Evolutionary conservation across 2,797 vertebrate species (phyloP).

Genomic region (Rhinatrema bivittatum): DNA sequence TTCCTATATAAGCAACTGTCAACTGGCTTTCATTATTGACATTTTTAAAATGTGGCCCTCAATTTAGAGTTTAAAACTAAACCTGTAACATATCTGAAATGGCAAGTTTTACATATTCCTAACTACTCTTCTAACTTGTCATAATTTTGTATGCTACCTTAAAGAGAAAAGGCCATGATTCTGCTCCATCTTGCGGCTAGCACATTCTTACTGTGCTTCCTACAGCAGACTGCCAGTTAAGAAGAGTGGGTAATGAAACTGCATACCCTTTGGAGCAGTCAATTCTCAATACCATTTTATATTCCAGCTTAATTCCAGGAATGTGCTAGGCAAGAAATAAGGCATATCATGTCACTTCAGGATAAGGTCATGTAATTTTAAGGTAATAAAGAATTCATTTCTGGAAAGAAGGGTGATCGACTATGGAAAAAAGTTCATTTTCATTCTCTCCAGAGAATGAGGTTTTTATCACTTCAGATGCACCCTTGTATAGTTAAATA

Average conservation of each 20-base stretch:
- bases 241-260: conserved; percentile 37
- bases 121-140: conserved; percentile 47
- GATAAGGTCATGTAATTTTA: conserved; percentile 61
- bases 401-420: conserved; percentile 54
- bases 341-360: conserved; percentile 62
- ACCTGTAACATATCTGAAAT: no score
- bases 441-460: conserved; percentile 52
- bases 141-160: conserved; percentile 34
- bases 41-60: conserved; percentile 12
- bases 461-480: conserved; percentile 56
- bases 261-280: conserved; percentile 36
- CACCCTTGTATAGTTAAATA: conserved; percentile 73
- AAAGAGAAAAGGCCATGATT: conserved; percentile 40
- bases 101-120: conserved; percentile 26
- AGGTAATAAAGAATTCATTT: conserved; percentile 70
- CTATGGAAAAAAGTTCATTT: conserved; percentile 64
- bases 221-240: conserved; percentile 39
- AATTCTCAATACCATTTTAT: conserved; percentile 55
- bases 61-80: no score
- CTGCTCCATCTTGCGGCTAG: conserved; percentile 26
- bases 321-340: conserved; percentile 57
- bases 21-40: conserved; percentile 3
- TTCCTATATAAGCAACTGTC: not conserved
- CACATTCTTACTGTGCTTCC: conserved; percentile 27
- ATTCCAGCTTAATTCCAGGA: conserved; percentile 52